Conservation (phyloP, 2,113 vertebrate species). For the Lathamus discolor region DNA sequence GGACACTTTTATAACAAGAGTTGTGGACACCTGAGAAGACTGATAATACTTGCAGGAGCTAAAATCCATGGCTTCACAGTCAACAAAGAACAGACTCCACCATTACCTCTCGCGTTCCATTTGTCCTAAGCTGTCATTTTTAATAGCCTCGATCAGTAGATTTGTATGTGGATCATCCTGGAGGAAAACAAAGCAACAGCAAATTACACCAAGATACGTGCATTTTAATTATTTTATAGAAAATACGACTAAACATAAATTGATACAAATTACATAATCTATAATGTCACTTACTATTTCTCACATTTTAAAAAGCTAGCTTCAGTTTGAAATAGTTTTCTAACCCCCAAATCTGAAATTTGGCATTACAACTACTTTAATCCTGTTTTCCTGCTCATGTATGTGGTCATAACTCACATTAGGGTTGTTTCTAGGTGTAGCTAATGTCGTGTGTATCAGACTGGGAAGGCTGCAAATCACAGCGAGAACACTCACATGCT, state of each 20-base stretch:
- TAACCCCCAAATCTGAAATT: neutral
- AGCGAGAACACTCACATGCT: neutral
- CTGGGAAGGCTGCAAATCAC: neutral
- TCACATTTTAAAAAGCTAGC: neutral
- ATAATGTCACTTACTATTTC: neutral
- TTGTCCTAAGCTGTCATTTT: slow-evolving; percentile 92
- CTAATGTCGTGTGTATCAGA: neutral
- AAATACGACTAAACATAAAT: neutral
- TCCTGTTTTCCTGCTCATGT: neutral
- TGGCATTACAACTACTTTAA: neutral
- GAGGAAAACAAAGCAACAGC: neutral
- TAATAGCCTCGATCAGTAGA: slow-evolving; percentile 92
- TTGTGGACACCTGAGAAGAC: neutral
- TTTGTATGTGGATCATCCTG: slow-evolving; percentile 90
- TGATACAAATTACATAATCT: neutral
- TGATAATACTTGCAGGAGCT: neutral
- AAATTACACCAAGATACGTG: neutral
- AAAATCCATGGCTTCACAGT: neutral
- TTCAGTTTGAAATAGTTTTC: neutral
- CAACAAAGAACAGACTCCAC: neutral
- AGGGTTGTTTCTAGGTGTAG: neutral
- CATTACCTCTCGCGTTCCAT: slow-evolving; percentile 91
- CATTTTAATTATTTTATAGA: neutral
- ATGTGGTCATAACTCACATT: neutral
- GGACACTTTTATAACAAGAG: neutral